These are phyloP conservation scores for Pantala flavescens DNA, from an alignment of 1,140 invertebrate genomes.

Conservation along the genomic window DNA sequence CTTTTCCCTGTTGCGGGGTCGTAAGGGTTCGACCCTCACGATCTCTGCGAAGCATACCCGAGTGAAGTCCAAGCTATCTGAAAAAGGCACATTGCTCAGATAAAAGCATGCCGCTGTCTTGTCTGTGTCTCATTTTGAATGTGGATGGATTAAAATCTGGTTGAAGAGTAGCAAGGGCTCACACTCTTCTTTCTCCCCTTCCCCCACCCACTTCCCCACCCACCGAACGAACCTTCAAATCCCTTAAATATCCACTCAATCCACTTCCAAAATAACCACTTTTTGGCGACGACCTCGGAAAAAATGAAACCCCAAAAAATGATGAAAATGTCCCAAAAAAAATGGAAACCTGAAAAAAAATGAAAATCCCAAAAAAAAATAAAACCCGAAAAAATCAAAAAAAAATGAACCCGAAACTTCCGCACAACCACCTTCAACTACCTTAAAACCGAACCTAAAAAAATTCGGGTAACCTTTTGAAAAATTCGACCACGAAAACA, in stretches of 20 bases:
- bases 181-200: slow-evolving; percentile 5
- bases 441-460: neutral
- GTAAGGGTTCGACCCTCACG: neutral
- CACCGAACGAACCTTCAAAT: neutral
- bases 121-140: neutral
- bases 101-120: neutral
- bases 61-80: too few relatives aligned
- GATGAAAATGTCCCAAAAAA: neutral
- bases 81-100: too few relatives aligned
- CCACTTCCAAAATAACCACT: neutral
- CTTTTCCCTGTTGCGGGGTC: neutral
- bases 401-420: neutral
- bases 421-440: neutral
- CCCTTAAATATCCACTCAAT: neutral
- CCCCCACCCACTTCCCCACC: neutral
- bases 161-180: slow-evolving; percentile 7
- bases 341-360: neutral
- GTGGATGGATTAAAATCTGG: neutral
- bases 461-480: neutral
- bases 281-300: neutral
- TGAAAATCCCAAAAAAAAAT: neutral
- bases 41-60: neutral
- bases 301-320: neutral
- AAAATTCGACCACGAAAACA: neutral
- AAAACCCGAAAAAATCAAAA: neutral